Evolutionary conservation across 2,888 invertebrate species (phyloP).

Genomic region (Trichacis sp.): DNA sequence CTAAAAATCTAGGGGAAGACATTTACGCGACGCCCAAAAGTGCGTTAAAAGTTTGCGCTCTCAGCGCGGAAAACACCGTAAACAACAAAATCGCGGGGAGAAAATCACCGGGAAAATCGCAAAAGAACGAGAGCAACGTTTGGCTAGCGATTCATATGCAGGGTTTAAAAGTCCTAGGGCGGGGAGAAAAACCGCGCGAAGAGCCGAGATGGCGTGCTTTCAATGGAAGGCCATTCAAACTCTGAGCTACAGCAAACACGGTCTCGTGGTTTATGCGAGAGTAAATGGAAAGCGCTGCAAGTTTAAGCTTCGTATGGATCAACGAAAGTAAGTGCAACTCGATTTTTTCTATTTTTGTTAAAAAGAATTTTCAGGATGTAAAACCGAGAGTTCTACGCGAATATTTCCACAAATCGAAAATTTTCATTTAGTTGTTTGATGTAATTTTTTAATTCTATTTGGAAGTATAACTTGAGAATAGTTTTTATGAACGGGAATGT

Average conservation of each 20-base stretch:
- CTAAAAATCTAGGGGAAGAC: constrained; percentile 29
- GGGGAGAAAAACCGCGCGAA: constrained; percentile 62
- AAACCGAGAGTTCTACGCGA: background rate
- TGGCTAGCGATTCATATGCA: constrained; percentile 68
- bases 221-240: constrained; percentile 83
- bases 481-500: too few species aligned
- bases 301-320: constrained; percentile 81
- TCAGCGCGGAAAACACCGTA: constrained; percentile 10
- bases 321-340: constrained; percentile 74
- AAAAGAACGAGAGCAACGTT: constrained; percentile 63
- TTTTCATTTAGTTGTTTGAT: too few species aligned
- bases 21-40: constrained; percentile 45
- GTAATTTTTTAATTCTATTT: too few species aligned
- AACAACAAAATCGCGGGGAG: constrained; percentile 43
- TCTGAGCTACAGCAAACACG: constrained; percentile 81
- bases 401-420: too few species aligned
- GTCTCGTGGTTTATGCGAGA: constrained; percentile 73
- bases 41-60: constrained; percentile 12
- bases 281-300: constrained; percentile 74
- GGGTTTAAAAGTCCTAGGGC: constrained; percentile 66
- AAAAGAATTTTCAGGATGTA: too few species aligned
- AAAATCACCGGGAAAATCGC: constrained; percentile 48
- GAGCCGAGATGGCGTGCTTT: constrained; percentile 67
- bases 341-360: too few species aligned
- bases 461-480: too few species aligned